These are phyloP conservation scores for Pseudocheirus occidentalis DNA, from an alignment of 2,797 vertebrate genomes.

Conservation along the genomic window DNA sequence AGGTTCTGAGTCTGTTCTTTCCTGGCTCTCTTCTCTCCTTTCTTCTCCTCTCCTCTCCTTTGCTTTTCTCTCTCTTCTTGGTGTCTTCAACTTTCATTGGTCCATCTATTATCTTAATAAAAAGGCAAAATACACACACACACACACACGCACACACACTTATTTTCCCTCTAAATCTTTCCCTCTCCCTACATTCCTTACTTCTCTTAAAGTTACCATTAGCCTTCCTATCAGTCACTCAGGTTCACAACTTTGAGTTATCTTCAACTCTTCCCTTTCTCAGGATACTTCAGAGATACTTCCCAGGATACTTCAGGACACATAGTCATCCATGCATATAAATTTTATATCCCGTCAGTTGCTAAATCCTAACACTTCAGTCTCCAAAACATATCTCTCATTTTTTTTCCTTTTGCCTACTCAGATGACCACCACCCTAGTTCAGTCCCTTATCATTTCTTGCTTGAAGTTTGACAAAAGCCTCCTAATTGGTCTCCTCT, in stretches of 20 bases:
- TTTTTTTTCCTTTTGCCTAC: neutral
- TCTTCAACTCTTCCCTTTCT: neutral
- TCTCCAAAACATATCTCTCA: neutral
- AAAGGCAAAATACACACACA: neutral
- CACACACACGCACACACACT: too few relatives aligned
- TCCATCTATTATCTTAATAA: neutral
- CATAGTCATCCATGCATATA: neutral
- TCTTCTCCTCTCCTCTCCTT: too few relatives aligned
- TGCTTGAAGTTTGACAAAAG: too few relatives aligned
- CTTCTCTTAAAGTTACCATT: neutral
- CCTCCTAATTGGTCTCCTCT: neutral
- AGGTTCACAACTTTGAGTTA: neutral
- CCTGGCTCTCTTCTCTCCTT: too few relatives aligned
- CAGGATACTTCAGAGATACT: neutral
- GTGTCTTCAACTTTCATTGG: neutral
- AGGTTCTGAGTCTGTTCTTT: too few relatives aligned
- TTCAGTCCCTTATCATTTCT: neutral
- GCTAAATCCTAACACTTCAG: neutral
- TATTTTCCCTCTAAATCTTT: neutral
- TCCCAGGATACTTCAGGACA: neutral
- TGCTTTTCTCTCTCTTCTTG: neutral
- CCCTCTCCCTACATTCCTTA: neutral
- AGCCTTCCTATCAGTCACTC: neutral
- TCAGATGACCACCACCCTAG: neutral
- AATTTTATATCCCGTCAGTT: neutral